These are phyloP conservation scores for Eulacestoma nigropectus DNA, from an alignment of 2,113 vertebrate species.

Conservation along the genomic window DNA sequence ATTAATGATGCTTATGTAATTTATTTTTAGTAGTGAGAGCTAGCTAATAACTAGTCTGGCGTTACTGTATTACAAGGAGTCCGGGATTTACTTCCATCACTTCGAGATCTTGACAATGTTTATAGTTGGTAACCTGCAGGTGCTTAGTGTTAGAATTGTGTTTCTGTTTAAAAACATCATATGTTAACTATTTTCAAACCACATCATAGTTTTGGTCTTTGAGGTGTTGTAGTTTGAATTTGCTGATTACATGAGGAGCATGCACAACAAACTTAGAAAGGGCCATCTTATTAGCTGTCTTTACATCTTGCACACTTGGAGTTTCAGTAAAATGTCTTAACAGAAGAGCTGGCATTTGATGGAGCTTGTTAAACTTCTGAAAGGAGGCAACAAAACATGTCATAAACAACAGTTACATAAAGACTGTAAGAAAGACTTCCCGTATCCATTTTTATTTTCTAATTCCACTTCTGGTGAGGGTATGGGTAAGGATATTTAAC, in stretches of 20 bases:
- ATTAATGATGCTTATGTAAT: background rate
- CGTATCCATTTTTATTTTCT: background rate
- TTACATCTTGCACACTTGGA: background rate
- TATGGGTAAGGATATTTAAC: background rate
- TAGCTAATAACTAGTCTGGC: background rate
- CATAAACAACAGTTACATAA: background rate
- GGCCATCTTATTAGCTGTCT: rapidly evolving
- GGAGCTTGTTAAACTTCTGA: background rate
- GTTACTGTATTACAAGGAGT: background rate
- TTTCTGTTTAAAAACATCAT: background rate
- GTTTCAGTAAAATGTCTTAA: background rate
- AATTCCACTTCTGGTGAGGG: background rate
- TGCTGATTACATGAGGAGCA: background rate
- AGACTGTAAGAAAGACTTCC: background rate
- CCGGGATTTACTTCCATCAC: background rate
- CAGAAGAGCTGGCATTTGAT: background rate
- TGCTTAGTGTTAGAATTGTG: background rate
- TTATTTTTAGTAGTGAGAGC: background rate
- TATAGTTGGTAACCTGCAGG: background rate
- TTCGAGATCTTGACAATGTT: background rate
- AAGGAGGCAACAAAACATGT: background rate
- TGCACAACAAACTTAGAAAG: background rate
- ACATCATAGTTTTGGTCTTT: background rate
- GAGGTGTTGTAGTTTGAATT: background rate
- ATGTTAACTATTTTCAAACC: rapidly evolving